Evolutionary conservation across 2,888 invertebrate species (phyloP).

Genomic region (Acronicta alni): DNA sequence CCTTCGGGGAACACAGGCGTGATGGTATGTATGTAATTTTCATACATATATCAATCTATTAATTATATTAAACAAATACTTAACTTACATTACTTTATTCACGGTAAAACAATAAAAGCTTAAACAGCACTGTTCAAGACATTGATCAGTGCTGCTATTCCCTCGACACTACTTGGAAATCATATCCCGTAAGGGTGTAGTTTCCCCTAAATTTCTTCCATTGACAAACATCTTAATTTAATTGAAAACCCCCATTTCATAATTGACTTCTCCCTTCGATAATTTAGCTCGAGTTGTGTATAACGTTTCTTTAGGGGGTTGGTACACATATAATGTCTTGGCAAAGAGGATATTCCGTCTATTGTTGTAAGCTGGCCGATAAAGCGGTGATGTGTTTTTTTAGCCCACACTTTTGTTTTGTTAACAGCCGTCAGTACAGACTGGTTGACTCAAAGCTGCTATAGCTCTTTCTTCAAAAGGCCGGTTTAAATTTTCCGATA

Average conservation of each 20-base stretch:
- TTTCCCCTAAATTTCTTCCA: constrained; percentile 34
- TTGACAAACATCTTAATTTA: constrained; percentile 72
- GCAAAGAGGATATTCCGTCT: neutral
- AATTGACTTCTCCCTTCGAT: constrained; percentile 72
- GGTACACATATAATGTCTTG: neutral
- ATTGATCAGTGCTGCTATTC: constrained; percentile 12
- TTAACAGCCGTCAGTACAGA: too few relatives aligned
- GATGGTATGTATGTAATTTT: too few relatives aligned
- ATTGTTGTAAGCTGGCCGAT: neutral
- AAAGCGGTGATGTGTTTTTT: neutral
- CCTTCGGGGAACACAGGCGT: too few relatives aligned
- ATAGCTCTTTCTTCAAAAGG: too few relatives aligned
- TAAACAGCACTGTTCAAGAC: neutral
- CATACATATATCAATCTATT: too few relatives aligned
- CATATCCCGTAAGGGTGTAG: constrained; percentile 28
- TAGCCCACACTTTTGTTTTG: too few relatives aligned
- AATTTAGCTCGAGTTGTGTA: constrained; percentile 37
- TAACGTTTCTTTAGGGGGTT: constrained; percentile 22
- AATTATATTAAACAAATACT: too few relatives aligned
- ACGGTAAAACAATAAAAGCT: constrained; percentile 10
- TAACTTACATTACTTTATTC: too few relatives aligned
- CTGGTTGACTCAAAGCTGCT: too few relatives aligned
- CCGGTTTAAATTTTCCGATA: too few relatives aligned
- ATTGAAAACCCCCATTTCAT: constrained; percentile 74
- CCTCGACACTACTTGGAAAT: constrained; percentile 26